Percentiles rank a stretch among this genome's conserved stretches.
Evolutionary conservation across 2,113 vertebrate genomes (phyloP).

Genomic region (Hippopotamus amphibius): DNA sequence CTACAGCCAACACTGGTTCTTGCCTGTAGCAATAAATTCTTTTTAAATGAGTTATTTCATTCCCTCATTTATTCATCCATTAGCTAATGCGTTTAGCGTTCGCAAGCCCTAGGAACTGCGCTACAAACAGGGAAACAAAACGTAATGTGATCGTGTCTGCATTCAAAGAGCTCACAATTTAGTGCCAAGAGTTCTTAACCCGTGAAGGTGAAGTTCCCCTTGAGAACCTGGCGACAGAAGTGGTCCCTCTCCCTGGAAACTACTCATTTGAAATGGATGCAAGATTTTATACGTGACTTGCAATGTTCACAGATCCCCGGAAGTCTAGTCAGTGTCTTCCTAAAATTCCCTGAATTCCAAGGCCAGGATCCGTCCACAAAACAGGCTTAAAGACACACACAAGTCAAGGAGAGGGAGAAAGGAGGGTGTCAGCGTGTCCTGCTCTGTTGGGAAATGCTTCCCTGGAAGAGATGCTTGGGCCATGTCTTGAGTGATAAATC

Average conservation of each 20-base stretch:
- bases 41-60: slow-evolving; percentile 63
- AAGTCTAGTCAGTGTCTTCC: neutral
- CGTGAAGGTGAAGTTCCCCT: neutral
- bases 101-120: neutral
- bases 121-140: slow-evolving; percentile 35
- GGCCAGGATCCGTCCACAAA: neutral
- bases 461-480: neutral
- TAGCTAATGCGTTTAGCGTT: slow-evolving; percentile 52
- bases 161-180: slow-evolving; percentile 9
- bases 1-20: neutral
- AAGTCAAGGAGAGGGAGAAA: neutral
- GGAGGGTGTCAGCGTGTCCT: neutral
- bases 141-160: neutral
- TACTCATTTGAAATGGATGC: neutral
- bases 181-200: neutral
- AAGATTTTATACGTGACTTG: neutral
- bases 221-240: neutral
- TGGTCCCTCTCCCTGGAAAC: neutral
- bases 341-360: neutral
- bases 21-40: slow-evolving; percentile 63
- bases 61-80: slow-evolving; percentile 40
- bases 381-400: neutral
- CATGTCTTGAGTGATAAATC: neutral
- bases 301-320: neutral
- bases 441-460: neutral